Evolutionary conservation across 2,113 vertebrate species (phyloP).

Genomic region (Xiphophorus hellerii): DNA sequence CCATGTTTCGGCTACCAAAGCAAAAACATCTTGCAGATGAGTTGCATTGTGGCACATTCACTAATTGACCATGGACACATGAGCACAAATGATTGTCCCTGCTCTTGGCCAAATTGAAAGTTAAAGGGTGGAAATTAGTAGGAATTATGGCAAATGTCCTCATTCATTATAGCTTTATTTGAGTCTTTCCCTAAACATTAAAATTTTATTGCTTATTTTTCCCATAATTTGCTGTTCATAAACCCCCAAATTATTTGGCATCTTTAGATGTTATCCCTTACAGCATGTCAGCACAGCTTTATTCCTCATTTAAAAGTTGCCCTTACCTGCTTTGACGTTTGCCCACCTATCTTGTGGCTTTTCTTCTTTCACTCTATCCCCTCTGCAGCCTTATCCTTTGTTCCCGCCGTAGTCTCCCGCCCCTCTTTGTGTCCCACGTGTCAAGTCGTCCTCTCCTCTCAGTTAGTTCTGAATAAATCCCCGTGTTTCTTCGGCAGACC

Average conservation of each 20-base stretch:
- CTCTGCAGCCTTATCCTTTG: slow-evolving; percentile 55
- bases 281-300: background rate
- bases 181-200: background rate
- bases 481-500: slow-evolving; percentile 23
- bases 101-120: slow-evolving; percentile 1
- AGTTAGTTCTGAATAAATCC: slow-evolving; percentile 26
- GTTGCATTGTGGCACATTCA: slow-evolving; percentile 10
- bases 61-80: slow-evolving; percentile 7
- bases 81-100: slow-evolving; percentile 7
- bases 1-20: background rate
- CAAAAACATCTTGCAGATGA: slow-evolving; percentile 1
- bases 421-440: slow-evolving; percentile 12
- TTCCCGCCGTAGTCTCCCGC: slow-evolving; percentile 30
- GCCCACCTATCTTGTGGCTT: slow-evolving; percentile 7
- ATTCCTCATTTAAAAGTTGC: slow-evolving; percentile 1
- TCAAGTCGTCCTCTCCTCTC: slow-evolving; percentile 19
- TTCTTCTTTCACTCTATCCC: slow-evolving; percentile 37
- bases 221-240: background rate
- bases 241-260: background rate
- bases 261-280: background rate
- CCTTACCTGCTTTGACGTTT: slow-evolving; percentile 54
- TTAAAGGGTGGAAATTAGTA: background rate
- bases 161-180: background rate
- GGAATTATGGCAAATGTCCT: background rate
- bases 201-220: background rate